Percentiles rank a stretch among this genome's conserved stretches.
Evolutionary conservation across 1,140 invertebrate species (phyloP).

Genomic region (Pristionchus pacificus): DNA sequence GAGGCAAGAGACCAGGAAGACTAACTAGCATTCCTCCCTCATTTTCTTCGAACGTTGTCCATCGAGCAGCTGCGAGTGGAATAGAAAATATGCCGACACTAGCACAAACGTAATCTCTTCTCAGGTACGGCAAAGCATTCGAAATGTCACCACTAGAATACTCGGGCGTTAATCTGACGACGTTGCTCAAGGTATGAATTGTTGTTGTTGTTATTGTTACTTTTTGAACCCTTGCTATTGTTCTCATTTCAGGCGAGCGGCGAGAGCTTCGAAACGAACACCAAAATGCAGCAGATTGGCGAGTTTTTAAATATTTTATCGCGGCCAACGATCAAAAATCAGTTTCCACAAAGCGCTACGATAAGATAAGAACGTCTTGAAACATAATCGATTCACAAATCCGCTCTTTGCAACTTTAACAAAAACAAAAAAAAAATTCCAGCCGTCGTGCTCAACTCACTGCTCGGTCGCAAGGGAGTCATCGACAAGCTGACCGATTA

Average conservation of each 20-base stretch:
- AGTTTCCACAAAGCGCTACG: slow-evolving; percentile 2
- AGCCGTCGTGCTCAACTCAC: slow-evolving; percentile 90
- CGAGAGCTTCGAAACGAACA: slow-evolving; percentile 85
- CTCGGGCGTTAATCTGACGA: slow-evolving; percentile 96
- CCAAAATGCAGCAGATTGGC: slow-evolving; percentile 82
- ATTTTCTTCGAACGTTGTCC: too few relatives aligned
- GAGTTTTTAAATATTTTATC: slow-evolving; percentile 51
- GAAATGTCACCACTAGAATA: slow-evolving; percentile 97
- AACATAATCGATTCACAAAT: neutral
- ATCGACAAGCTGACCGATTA: slow-evolving; percentile 87
- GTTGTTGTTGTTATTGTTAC: too few relatives aligned
- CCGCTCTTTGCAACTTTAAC: slow-evolving; percentile 11
- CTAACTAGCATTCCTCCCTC: too few relatives aligned
- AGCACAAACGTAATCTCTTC: too few relatives aligned
- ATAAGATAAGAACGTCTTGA: neutral
- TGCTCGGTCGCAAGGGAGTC: slow-evolving; percentile 96
- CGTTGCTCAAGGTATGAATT: slow-evolving; percentile 89
- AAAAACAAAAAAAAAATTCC: slow-evolving; percentile 34
- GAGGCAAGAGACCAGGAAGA: too few relatives aligned
- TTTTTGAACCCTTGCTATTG: too few relatives aligned
- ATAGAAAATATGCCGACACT: too few relatives aligned
- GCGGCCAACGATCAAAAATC: slow-evolving; percentile 40
- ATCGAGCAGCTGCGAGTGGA: too few relatives aligned
- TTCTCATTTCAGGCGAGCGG: too few relatives aligned
- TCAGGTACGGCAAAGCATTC: slow-evolving; percentile 87